phyloP scores from a whole-genome alignment of 1,140 invertebrate genomes.

The Sarcophaga bullata region DNA sequence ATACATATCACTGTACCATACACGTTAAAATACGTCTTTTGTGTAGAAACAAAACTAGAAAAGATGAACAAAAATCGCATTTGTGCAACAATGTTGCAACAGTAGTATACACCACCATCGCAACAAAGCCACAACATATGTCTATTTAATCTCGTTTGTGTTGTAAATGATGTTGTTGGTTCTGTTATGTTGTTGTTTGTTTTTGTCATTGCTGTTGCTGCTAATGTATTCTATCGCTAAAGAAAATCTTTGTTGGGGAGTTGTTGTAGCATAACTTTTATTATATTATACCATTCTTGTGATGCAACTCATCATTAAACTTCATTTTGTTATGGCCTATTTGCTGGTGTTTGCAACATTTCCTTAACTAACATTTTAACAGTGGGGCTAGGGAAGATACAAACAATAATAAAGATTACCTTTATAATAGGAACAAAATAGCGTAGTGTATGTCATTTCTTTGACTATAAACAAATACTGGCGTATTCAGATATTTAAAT shows the following conservation, averaged over 20 bases:
- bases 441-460: too few species aligned
- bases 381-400: not conserved
- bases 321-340: not conserved
- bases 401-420: too few species aligned
- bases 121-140: too few species aligned
- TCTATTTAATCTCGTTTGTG: too few species aligned
- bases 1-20: too few species aligned
- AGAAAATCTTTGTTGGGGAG: too few species aligned
- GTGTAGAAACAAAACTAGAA: too few species aligned
- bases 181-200: not conserved
- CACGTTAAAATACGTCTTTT: too few species aligned
- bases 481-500: too few species aligned
- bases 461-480: too few species aligned
- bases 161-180: not conserved
- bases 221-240: too few species aligned
- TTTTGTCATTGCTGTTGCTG: not conserved
- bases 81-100: not conserved
- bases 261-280: not conserved
- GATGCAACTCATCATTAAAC: slow-evolving; percentile 17
- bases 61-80: not conserved
- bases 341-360: not conserved
- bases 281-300: not conserved
- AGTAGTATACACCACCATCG: not conserved
- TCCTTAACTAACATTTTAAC: not conserved
- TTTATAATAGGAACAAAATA: too few species aligned